Percentiles rank a stretch among this genome's conserved stretches.
These are phyloP conservation scores for Lycaon pictus DNA, from an alignment of 2,113 vertebrate genomes.

Conservation along the genomic window DNA sequence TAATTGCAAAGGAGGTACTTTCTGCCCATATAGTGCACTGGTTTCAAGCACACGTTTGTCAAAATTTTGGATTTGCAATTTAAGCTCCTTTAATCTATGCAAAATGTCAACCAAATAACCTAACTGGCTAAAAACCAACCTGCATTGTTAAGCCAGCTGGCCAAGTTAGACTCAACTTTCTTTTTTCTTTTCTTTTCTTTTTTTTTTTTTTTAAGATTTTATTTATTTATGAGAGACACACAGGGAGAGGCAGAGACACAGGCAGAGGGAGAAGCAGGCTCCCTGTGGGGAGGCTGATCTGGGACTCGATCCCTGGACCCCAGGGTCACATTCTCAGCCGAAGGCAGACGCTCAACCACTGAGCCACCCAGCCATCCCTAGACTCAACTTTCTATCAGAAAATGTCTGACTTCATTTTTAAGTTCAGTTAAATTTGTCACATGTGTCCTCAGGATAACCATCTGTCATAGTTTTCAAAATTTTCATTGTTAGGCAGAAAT, in stretches of 20 bases:
- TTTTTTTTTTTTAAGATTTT: no score
- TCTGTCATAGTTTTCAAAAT: not conserved
- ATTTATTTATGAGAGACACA: no score
- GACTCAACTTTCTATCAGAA: not conserved
- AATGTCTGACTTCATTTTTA: conserved; percentile 32
- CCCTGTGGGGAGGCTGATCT: no score
- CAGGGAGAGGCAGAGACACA: no score
- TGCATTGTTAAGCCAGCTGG: not conserved
- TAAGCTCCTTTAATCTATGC: not conserved
- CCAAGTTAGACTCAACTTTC: not conserved
- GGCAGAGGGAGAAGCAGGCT: no score
- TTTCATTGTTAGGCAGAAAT: not conserved
- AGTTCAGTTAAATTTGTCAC: not conserved
- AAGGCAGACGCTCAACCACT: no score
- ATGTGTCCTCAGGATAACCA: not conserved
- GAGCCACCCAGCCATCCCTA: no score
- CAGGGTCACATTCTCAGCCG: no score
- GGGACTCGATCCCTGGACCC: no score
- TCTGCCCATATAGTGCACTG: not conserved
- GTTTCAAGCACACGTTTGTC: not conserved
- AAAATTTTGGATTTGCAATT: not conserved
- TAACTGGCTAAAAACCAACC: not conserved
- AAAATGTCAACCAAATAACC: not conserved
- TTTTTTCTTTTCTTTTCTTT: no score
- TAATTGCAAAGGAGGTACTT: not conserved